A percentile compares a stretch with the other conserved stretches of the same genome.
phyloP scores from a whole-genome alignment of 2,888 invertebrate genomes.

The Girardia tigrina region DNA sequence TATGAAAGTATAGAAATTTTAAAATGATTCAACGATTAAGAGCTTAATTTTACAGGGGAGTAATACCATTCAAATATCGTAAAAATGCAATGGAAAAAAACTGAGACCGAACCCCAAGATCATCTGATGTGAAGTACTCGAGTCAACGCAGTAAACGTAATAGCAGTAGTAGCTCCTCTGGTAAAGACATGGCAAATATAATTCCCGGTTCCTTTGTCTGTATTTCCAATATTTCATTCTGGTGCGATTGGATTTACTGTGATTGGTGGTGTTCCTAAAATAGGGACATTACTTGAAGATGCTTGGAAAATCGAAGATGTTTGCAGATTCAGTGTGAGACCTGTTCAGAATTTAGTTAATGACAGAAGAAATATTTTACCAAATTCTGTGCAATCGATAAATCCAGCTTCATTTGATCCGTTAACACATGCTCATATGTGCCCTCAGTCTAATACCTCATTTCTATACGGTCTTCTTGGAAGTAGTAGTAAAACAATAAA shows the following conservation, averaged over 20 bases:
- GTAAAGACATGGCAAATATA: conserved; percentile 12
- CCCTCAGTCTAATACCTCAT: not conserved
- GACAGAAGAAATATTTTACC: conserved; percentile 6
- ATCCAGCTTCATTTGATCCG: not conserved
- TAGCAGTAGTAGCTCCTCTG: not conserved
- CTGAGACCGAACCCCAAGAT: not conserved
- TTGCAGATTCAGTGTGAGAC: conserved; percentile 61
- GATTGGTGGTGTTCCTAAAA: conserved; percentile 79
- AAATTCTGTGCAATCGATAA: not conserved
- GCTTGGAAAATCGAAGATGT: conserved; percentile 88
- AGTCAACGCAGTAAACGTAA: conserved; percentile 12
- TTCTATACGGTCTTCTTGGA: conserved; percentile 16
- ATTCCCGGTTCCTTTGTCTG: conserved; percentile 57
- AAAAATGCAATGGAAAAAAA: conserved; percentile 14
- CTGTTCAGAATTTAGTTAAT: conserved; percentile 6
- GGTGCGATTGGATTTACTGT: conserved; percentile 82
- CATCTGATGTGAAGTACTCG: not conserved
- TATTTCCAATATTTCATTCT: conserved; percentile 88
- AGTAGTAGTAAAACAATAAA: not conserved
- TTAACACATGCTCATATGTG: conserved; percentile 26
- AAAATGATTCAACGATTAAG: too few relatives aligned
- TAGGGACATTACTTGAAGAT: conserved; percentile 75
- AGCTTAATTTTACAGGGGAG: conserved; percentile 7
- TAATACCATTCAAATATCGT: conserved; percentile 9
- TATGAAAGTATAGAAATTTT: too few relatives aligned